Evolutionary conservation across 2,113 vertebrate genomes (phyloP), one percentile per base, ranked within the genome.

Genomic region (Hippocampus comes): DNA sequence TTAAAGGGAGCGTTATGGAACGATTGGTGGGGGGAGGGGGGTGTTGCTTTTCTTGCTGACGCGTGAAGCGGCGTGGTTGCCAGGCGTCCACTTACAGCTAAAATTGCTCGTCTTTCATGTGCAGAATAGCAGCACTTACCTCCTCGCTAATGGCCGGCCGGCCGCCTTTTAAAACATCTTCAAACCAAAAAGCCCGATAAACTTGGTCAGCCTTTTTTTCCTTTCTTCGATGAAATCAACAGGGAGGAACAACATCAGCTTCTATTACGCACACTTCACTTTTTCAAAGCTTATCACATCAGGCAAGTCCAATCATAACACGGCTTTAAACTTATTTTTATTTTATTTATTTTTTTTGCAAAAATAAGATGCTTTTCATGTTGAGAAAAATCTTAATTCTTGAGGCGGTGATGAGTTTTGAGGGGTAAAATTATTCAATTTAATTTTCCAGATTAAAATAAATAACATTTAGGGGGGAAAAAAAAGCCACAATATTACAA

Each of bases 101-200:
- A 42, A 65, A 65, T 15, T 17, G 63, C 63, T 65, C 21, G n/a
- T 66, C 64, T 66, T 66, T 48, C 64, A 66, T 18, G 64, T 23
- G 25, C 20, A 64, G 15, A 43, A 64, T 23, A 66, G 64, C 15
- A 66, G 64, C 64, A 66, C 64, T 66, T 64, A 64, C 8, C 63
- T 42, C 38, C 60, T 9, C 38, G 42, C 64, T 66, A 63, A 63
- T 63, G 64, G 43, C 23, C 43, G 14, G 15, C 12, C n/a, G 14
- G 27, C 6, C n/a, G n/a, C 42, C 64, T 48, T 66, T 66, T 65
- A 43, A 61, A 34, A 65, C 21, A 42, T 42, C 63, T 42, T 64
- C 9, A 46, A 63, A 30, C 21, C 43, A 23, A 65, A 65, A 64
- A n/a, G 38, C 9, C 63, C 4, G 10, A 46, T 65, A 11, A 17